Base-by-base conservation (phyloP, 2,888 invertebrate species). In the Colostygia pectinataria region DNA sequence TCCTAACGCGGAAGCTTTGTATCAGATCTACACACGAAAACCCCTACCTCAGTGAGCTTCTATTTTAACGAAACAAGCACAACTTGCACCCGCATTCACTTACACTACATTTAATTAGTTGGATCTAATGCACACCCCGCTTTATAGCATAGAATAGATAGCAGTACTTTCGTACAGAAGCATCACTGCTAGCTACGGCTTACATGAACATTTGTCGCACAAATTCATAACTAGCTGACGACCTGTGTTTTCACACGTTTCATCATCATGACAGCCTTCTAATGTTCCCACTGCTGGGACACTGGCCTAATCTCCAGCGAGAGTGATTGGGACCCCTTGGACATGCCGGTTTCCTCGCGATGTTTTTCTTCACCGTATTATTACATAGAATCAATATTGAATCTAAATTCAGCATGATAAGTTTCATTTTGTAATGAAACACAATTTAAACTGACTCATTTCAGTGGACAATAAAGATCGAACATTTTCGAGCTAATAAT, bases 21-120 rank as follows among this genome's bases (percentile, higher is more conserved):
- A 89, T 90, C 89, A 71, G 89, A 88, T 89, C 80, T 74, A 74
- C 79, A 85, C 84, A 87, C 84, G 85, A 89, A 85, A 81, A 81
- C 68, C 75, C 12, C 13, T 9, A 28, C 32, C 40, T 24, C 31
- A 27, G 28, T 28, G 14, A 25, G 40, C 34, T 31, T 25, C 31
- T 68, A 78, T 80, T 84, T 79, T 83, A 86, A 86, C 80, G 78
- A 81, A 84, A 80, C 71, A 69, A 50, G 59, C 57, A 53, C 45
- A 38, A 47, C 40, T 51, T 54, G 40, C 53, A 45, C 47, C 43
- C 52, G 51, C 47, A 55, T 40, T 38, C 37, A 42, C 41, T 42
- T 27, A 52, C 52, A 46, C 38, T 38, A 66, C 66, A 77, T 81
- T 87, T 89, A 89, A 89, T 89, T 89, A 89, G 87, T 76, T 65